phyloP scores from a whole-genome alignment of 2,888 invertebrate species.

The Cataglyphis livida region DNA sequence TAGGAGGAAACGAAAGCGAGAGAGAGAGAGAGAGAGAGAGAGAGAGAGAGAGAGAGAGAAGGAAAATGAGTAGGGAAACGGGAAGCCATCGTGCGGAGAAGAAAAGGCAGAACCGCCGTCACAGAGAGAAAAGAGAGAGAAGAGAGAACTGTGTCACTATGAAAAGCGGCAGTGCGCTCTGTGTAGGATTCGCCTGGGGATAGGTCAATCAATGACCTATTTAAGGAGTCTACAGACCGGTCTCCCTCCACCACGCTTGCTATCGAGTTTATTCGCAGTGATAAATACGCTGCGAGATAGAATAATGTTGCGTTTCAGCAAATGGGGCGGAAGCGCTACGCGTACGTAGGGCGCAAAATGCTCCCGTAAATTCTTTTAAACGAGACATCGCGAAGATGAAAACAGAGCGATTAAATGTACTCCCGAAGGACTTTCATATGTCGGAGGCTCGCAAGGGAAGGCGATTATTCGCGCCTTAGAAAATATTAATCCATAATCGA shows the following conservation, averaged over 20 bases:
- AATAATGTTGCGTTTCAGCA: neutral
- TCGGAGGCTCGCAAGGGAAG: neutral
- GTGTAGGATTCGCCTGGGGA: constrained; percentile 71
- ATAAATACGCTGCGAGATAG: neutral
- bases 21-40: neutral
- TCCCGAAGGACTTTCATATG: neutral
- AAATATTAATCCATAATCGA: neutral
- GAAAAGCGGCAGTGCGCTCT: constrained; percentile 61
- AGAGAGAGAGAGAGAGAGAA: neutral
- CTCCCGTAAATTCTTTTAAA: neutral
- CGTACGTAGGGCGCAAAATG: neutral
- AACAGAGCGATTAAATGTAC: constrained; percentile 12
- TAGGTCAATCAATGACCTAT: constrained; percentile 83
- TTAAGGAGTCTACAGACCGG: constrained; percentile 73
- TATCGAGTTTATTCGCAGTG: constrained; percentile 2
- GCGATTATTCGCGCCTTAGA: neutral
- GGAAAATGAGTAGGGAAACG: neutral
- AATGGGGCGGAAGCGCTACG: constrained; percentile 11
- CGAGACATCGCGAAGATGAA: neutral
- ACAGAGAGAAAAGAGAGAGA: constrained; percentile 17
- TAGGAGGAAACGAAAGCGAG: neutral
- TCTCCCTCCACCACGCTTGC: constrained; percentile 58
- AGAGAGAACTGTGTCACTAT: constrained; percentile 56
- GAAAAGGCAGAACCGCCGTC: neutral
- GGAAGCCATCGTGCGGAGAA: neutral